Evolutionary conservation across 2,797 vertebrate genomes (phyloP), one percentile per base, ranked within the genome.

Genomic region (Periophthalmus magnuspinnatus): DNA sequence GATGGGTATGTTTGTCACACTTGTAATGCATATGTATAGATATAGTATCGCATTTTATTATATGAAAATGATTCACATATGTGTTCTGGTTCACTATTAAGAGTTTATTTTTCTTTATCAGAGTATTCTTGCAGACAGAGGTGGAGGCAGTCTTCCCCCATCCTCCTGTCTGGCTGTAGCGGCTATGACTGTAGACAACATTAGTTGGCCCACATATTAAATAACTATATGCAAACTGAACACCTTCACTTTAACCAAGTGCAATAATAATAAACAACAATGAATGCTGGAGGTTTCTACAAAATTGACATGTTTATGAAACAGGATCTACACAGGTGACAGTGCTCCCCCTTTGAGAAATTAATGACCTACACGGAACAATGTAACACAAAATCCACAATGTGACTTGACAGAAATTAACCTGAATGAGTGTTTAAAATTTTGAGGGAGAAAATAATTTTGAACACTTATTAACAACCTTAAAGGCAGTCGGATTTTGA

Each of bases 21-120:
- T 78, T 86, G 89, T 78, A 76, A 77, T 83, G 84, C 86, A 85
- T 86, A 91, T 86, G 90, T 89, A 91, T 92, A 89, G 85, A 91
- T 86, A 91, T 86, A 91, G 17, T 19, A 59, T 10, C 17, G 28
- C 57, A 34, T 60, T 60, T 60, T 10, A 60, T 90, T 90, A 88
- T 89, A 88, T 88, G 87, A 81, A 88, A 85, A 78, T 69, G 54
- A 88, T 88, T 86, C 83, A 75, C 79, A 79, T 80, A 87, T 85
- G 91, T 83, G 76, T 75, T 81, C 77, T 83, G 60, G 80, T 88
- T 78, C 86, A 82, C 78, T 81, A 77, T 65, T 78, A 52, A 66
- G 56, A 80, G 75, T 69, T 81, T 72, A 62, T 68, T 82, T 73
- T 85, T 78, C 73, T 73, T 76, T 76, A 64, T 82, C 79, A 69